These are phyloP conservation scores for Lasius platythorax DNA, from an alignment of 2,888 invertebrate species.

Conservation along the genomic window DNA sequence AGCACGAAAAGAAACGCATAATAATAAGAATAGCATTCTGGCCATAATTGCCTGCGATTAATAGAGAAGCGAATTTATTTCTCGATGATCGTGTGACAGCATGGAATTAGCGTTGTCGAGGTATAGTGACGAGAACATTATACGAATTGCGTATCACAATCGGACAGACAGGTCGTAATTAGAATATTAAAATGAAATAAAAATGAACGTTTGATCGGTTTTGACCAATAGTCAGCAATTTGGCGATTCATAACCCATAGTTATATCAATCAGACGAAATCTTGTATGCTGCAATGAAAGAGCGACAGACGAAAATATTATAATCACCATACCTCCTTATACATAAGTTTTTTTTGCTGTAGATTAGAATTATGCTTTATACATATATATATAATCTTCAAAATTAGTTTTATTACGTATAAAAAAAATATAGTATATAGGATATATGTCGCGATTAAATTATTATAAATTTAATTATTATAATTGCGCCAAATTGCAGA, in stretches of 20 bases:
- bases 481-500: not conserved
- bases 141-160: constrained; percentile 70
- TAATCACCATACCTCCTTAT: not conserved
- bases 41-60: constrained; percentile 69
- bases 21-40: constrained; percentile 27
- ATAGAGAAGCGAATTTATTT: constrained; percentile 77
- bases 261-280: constrained; percentile 71
- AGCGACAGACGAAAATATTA: constrained; percentile 3
- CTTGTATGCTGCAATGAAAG: not conserved
- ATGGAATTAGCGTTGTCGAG: constrained; percentile 76
- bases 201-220: constrained; percentile 53
- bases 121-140: constrained; percentile 78
- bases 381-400: not conserved
- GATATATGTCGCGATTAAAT: not conserved
- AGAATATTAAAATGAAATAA: constrained; percentile 78
- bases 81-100: constrained; percentile 74
- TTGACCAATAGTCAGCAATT: constrained; percentile 66
- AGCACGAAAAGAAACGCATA: not conserved
- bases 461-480: constrained; percentile 10
- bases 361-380: not conserved
- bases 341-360: not conserved
- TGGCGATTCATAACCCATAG: constrained; percentile 75
- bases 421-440: not conserved
- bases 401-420: not conserved
- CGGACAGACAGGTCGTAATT: constrained; percentile 81